A percentile compares a stretch with the other conserved stretches of the same genome.
Conservation (phyloP, 2,888 invertebrate genomes). For the Drosophila longiperda region DNA sequence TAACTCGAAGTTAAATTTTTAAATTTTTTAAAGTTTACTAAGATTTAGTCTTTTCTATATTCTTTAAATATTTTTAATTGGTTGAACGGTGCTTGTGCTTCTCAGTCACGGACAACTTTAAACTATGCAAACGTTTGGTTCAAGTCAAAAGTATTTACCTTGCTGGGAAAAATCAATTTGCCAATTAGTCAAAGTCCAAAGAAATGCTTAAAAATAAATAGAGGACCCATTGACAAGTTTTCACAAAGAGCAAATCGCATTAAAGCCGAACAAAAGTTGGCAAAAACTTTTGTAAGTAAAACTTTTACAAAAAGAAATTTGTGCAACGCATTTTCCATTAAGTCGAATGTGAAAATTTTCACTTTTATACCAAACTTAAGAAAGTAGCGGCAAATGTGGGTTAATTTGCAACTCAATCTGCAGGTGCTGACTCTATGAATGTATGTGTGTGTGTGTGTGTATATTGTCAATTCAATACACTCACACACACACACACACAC, state of each 20-base stretch:
- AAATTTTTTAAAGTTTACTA: no score
- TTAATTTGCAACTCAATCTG: slow-evolving; percentile 71
- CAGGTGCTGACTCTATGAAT: slow-evolving; percentile 44
- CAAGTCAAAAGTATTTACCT: background rate
- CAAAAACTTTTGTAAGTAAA: slow-evolving; percentile 28
- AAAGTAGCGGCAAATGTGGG: slow-evolving; percentile 68
- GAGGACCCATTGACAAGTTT: slow-evolving; percentile 29
- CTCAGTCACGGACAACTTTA: background rate
- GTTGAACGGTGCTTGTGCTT: background rate
- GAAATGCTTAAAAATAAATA: background rate
- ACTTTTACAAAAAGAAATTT: slow-evolving; percentile 47
- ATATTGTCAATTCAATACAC: slow-evolving; percentile 22
- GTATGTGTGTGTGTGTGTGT: slow-evolving; percentile 1
- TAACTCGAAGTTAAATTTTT: background rate
- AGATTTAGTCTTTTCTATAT: no score
- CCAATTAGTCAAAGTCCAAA: slow-evolving; percentile 17
- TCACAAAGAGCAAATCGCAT: slow-evolving; percentile 26
- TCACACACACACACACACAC: slow-evolving; percentile 2
- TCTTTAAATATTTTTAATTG: background rate
- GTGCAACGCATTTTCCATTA: slow-evolving; percentile 53
- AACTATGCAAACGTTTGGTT: background rate
- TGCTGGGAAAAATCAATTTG: background rate
- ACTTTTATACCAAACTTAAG: slow-evolving; percentile 36
- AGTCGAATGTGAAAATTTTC: slow-evolving; percentile 42
- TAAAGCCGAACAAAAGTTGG: slow-evolving; percentile 53